Base-by-base conservation (phyloP, 2,888 invertebrate species). In the Helicoverpa assulta region DNA sequence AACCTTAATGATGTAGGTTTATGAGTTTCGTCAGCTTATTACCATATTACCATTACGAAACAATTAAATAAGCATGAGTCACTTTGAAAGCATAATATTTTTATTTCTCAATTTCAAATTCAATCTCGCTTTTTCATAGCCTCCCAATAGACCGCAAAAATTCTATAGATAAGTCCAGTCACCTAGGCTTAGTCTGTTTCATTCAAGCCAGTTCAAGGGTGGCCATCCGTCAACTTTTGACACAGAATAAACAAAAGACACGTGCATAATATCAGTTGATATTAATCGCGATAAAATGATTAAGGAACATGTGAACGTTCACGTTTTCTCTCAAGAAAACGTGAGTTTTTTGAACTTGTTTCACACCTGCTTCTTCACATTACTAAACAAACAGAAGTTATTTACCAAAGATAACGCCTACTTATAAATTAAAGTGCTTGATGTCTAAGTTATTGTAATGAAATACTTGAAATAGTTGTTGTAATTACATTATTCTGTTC, bases 341-440 rank as follows among this genome's bases (percentile, higher is more conserved):
- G 78, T 78, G 78, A 67, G 73, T 72, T 63, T 67, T 57, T 63
- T 77, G 59, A 47, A 52, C 62, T 53, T 47, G 47, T 58, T 62
- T 56, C 21, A 47, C 71, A 65, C 51, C 10, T 76, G 19, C 18
- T n/a, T 26, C 5, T 43, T 19, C 40, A 19, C 21, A 12, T 53
- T 5, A 5, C 16, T 16, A 56, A 54, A 40, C 14, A 50, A 57
- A 29, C 19, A 7, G n/a, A 66, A 50, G n/a, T 50, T 50, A 50
- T n/a, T 18, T 18, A 50, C n/a, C 5, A n/a, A 50, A n/a, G n/a
- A 50, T 43, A 14, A 43, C 14, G 43, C 0, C 16, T 16, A 43
- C 5, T 43, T 43, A 43, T 43, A 5, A 43, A 40, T 40, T 40
- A 33, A 12, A 26, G 43, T 43, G 43, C 16, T 16, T 16, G 43